Base-by-base conservation (phyloP, 1,140 invertebrate genomes). In the Diorhabda elongata region DNA sequence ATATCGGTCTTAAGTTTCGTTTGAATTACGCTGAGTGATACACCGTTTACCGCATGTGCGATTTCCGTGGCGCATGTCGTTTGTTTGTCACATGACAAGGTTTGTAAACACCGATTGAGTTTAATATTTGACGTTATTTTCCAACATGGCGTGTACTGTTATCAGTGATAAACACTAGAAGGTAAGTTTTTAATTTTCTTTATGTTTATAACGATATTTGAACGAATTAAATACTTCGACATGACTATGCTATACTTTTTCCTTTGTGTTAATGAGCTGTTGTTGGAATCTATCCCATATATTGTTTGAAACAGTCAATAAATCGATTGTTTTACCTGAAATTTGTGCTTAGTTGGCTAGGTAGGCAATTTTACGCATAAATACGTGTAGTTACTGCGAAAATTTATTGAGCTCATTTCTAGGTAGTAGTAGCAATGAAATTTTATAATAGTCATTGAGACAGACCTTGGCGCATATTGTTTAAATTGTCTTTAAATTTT, bases 91-190 rank as follows among this genome's bases (percentile, higher is more conserved):
- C 65, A 67, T 67, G 65, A 67, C 65, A 45, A 67, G 57, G 65
- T 67, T 67, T 67, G 65, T 67, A 67, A 67, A 67, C 65, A 67
- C 58, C 58, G 44, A 44, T 44, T 56, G 57, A 43, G 57, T 64
- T 63, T 67, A 58, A 67, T 67, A 56, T 67, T 67, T 67, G 65
- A 67, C 65, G 60, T 58, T 67, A n/a, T 61, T 44, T 59, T 67
- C 43, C 65, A 67, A 67, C 65, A 67, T 67, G 65, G 65, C 65
- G 65, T 67, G 65, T 67, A 42, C 43, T 67, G 65, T 67, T 67
- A 67, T 67, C 65, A 67, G 65, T 67, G 65, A 67, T 67, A 67
- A 67, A 67, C 65, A 67, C 43, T 67, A 67, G 65, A 67, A 56
- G 65, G 65, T 67, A 60, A 67, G 65, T 42, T 67, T 45, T 67